phyloP scores from a whole-genome alignment of 2,797 vertebrate genomes.

The Oreochromis grahami region DNA sequence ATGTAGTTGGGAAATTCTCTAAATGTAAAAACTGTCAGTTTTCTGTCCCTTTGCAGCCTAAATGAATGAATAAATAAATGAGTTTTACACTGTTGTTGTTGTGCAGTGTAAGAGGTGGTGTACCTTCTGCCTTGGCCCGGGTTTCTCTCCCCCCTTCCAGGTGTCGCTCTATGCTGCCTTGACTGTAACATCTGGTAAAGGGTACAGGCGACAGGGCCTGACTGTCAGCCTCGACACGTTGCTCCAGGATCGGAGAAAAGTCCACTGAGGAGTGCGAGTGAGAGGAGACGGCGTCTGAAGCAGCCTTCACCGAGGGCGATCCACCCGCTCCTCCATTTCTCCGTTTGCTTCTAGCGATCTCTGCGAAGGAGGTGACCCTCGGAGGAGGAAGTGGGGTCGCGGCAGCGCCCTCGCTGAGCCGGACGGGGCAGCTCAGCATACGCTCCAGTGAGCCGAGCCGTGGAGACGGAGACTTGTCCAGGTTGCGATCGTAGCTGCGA shows the following conservation, averaged over 20 bases:
- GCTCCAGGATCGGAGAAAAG: slow-evolving; percentile 84
- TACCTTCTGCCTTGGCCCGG: slow-evolving; percentile 71
- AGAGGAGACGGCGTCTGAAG: slow-evolving; percentile 80
- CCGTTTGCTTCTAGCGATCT: slow-evolving; percentile 88
- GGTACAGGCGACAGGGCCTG: slow-evolving; percentile 75
- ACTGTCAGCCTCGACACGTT: slow-evolving; percentile 63
- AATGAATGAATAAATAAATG: not conserved
- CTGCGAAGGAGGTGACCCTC: slow-evolving; percentile 93
- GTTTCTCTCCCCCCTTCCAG: slow-evolving; percentile 45
- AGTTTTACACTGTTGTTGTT: not conserved
- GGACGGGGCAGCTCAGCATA: slow-evolving; percentile 94
- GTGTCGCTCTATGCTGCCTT: slow-evolving; percentile 61
- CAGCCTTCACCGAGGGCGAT: slow-evolving; percentile 74
- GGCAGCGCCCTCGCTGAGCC: slow-evolving; percentile 82
- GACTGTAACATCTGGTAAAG: slow-evolving; percentile 78
- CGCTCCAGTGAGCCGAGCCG: slow-evolving; percentile 88
- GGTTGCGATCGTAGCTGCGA: slow-evolving; percentile 92
- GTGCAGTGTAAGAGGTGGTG: not conserved
- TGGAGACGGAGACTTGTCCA: slow-evolving; percentile 81
- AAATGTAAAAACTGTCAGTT: rapidly evolving
- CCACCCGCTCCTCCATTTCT: slow-evolving; percentile 63
- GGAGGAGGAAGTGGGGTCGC: slow-evolving; percentile 65
- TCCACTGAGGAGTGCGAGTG: slow-evolving; percentile 88
- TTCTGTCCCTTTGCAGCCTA: not conserved
- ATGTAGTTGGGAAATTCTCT: not conserved